Evolutionary conservation across 2,797 vertebrate genomes (phyloP).

Genomic region (Macropus fuliginosus): DNA sequence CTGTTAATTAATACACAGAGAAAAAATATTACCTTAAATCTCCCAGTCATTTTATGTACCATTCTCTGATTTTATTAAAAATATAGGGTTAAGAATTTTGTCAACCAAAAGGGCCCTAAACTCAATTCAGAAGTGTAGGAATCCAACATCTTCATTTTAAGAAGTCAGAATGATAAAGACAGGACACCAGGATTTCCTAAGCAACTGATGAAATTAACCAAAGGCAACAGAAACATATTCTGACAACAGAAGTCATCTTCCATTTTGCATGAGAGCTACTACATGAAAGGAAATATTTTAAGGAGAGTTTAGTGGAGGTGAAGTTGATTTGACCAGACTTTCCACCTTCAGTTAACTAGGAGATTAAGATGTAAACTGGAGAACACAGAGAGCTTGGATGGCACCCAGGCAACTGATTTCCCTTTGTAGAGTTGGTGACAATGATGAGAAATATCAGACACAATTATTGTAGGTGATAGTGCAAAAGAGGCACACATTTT

Average conservation of each 20-base stretch:
- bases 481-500: background rate
- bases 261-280: background rate
- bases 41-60: background rate
- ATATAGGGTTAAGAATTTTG: background rate
- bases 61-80: background rate
- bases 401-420: background rate
- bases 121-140: background rate
- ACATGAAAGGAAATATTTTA: conserved; percentile 8
- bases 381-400: background rate
- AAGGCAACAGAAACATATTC: background rate
- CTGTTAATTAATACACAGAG: background rate
- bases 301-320: conserved; percentile 2
- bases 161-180: background rate
- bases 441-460: background rate
- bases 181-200: background rate
- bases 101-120: background rate
- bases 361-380: conserved; percentile 51
- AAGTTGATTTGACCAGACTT: background rate
- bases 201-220: background rate
- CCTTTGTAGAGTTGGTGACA: background rate
- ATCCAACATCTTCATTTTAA: background rate
- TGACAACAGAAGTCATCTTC: background rate
- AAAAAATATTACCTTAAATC: background rate
- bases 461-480: background rate
- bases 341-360: background rate